These are phyloP conservation scores for Remorina albescens DNA, from an alignment of 2,797 vertebrate genomes.

Conservation along the genomic window DNA sequence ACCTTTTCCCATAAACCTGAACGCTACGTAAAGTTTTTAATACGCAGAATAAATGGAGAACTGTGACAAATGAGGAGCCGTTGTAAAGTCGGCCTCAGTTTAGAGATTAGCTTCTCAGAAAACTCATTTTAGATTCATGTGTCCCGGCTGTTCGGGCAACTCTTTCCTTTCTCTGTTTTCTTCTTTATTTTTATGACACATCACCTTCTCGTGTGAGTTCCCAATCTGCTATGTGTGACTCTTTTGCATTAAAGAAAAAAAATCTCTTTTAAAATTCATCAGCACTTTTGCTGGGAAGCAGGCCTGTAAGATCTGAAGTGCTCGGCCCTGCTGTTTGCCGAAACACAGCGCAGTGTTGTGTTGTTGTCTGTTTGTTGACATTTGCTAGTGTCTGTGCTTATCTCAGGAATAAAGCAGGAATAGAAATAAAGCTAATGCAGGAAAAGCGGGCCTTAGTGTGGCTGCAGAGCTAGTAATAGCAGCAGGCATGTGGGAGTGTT, in stretches of 20 bases:
- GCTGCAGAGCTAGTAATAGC: conserved; percentile 69
- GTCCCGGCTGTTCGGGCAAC: conserved; percentile 6
- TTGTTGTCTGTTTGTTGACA: conserved; percentile 46
- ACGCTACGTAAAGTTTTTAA: conserved; percentile 9
- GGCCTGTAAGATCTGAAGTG: conserved; percentile 36
- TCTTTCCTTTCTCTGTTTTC: background rate
- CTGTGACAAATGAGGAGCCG: background rate
- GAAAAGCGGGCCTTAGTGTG: conserved; percentile 38
- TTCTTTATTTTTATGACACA: conserved; percentile 13
- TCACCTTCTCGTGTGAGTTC: conserved; percentile 8
- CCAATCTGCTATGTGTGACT: conserved; percentile 11
- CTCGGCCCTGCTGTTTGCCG: conserved; percentile 23
- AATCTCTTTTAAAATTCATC: conserved; percentile 25
- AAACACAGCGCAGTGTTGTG: conserved; percentile 30
- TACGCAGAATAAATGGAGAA: background rate
- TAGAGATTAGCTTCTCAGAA: conserved; percentile 1
- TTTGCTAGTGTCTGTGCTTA: conserved; percentile 32
- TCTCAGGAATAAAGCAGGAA: conserved; percentile 44
- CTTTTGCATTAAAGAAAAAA: conserved; percentile 33
- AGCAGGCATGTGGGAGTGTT: conserved; percentile 84
- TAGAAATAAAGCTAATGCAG: conserved; percentile 35
- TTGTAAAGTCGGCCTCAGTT: background rate
- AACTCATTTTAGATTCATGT: background rate
- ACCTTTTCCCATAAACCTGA: background rate
- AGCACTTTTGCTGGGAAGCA: background rate